Base-by-base conservation (phyloP, 53 echinoderm and acorn worm species). In the Temnopleurus reevesii region DNA sequence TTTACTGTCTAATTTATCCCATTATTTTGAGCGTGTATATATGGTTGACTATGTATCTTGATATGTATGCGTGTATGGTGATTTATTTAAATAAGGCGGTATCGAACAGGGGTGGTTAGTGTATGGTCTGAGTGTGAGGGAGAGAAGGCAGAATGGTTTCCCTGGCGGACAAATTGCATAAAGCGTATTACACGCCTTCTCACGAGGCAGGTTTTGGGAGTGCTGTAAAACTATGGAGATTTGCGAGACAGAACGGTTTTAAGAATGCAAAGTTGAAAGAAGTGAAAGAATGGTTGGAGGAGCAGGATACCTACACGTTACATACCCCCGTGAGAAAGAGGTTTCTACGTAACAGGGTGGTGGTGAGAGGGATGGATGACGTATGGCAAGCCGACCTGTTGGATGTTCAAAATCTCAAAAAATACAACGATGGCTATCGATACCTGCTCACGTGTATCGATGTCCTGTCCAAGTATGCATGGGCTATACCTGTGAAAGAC, bases 371-470 rank as follows among this genome's bases (percentile, higher is more conserved):
- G 15, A 83, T 89, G 1, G 92, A 89, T 89, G 76, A 84, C 0
- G 36, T 38, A 15, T 89, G 92, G 89, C 65, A 92, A 35, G 89
- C 83, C 0, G 92, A 92, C 56, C 46, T 92, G 18, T 55, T 81
- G 8, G 92, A 92, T 46, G 45, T 92, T 12, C 45, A 80, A 38
- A 61, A 53, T 27, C 26, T 92, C n/a, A 49, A 46, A 26, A 66
- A 66, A 9, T 76, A 76, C 28, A 92, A 90, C n/a, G 57, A 60
- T 21, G 92, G 92, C 3, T 79, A 47, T 29, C 55, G 59, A 13
- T 90, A 90, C 29, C 61, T 92, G 46, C 46, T 92, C 47, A 61
- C 64, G 24, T 92, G 92, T 60, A 92, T 92, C 2, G 92, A 92
- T 53, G 53, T 92, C 1, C 85, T 92, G 6, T 85, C 85, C 5